Percentiles rank a stretch among this genome's conserved stretches.
phyloP scores from a whole-genome alignment of 2,888 invertebrate genomes.

The Blomia tropicalis region DNA sequence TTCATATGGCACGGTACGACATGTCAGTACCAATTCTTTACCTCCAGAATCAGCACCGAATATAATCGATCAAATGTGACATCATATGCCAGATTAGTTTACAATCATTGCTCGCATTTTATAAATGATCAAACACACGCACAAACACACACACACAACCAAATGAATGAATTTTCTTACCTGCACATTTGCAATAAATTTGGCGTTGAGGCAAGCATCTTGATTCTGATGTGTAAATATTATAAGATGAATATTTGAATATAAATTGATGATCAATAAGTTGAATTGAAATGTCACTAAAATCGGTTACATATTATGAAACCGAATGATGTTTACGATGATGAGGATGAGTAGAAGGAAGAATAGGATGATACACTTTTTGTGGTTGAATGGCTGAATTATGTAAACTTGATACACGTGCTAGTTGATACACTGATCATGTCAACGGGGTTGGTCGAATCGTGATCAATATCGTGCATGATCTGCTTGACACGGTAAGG shows the following conservation, averaged over 20 bases:
- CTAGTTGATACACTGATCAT: background rate
- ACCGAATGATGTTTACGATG: background rate
- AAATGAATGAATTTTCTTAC: constrained; percentile 23
- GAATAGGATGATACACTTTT: background rate
- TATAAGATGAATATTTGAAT: background rate
- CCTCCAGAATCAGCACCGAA: too few species aligned
- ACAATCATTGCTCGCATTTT: background rate
- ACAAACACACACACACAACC: background rate
- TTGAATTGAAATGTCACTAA: background rate
- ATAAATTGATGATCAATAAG: background rate
- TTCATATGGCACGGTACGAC: background rate
- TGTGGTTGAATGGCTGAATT: background rate
- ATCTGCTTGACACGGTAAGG: constrained; percentile 8
- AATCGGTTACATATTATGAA: background rate
- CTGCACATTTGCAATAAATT: constrained; percentile 31
- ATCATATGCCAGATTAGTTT: background rate
- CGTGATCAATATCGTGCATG: constrained; percentile 9
- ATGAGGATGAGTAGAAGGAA: background rate
- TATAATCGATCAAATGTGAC: too few species aligned
- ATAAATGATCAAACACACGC: background rate
- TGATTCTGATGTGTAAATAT: background rate
- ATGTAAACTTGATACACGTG: background rate
- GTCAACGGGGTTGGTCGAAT: background rate
- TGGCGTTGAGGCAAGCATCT: constrained; percentile 29
- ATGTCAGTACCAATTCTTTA: background rate